phyloP scores from a whole-genome alignment of 2,888 invertebrate genomes.

The Cephus spinipes region DNA sequence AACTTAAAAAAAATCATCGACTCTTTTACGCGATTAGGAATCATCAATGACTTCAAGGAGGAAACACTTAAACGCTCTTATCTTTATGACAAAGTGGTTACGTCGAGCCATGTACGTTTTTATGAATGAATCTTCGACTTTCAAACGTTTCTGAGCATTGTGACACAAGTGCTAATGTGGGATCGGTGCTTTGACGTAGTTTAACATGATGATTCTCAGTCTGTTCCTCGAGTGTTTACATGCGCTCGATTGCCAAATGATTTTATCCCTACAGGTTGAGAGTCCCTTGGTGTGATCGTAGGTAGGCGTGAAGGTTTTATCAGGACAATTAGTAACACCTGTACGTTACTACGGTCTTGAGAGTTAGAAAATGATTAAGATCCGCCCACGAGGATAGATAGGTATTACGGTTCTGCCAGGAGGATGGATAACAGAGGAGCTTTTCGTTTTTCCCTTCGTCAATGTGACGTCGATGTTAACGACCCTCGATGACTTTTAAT shows the following conservation, averaged over 20 bases:
- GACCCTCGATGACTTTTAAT: background rate
- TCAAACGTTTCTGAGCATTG: background rate
- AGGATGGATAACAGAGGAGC: background rate
- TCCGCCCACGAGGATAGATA: conserved; percentile 34
- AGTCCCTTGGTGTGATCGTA: conserved; percentile 8
- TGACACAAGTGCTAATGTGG: background rate
- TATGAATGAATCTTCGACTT: conserved; percentile 7
- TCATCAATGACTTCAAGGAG: background rate
- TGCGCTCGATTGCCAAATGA: background rate
- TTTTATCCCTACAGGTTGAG: background rate
- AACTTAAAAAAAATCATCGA: background rate
- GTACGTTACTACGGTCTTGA: conserved; percentile 11
- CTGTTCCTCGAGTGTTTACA: background rate
- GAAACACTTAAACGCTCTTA: conserved; percentile 9
- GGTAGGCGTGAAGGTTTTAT: conserved; percentile 33
- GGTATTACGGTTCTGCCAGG: background rate
- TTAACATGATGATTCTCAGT: background rate
- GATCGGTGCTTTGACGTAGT: background rate
- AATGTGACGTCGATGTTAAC: background rate
- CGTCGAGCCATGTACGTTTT: conserved; percentile 11
- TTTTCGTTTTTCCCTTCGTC: background rate
- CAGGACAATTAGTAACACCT: conserved; percentile 44
- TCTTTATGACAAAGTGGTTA: conserved; percentile 24
- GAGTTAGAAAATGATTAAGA: conserved; percentile 28
- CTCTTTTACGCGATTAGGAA: background rate